These are phyloP conservation scores for Cistogaster globosa DNA, from an alignment of 2,888 invertebrate genomes.

Conservation along the genomic window DNA sequence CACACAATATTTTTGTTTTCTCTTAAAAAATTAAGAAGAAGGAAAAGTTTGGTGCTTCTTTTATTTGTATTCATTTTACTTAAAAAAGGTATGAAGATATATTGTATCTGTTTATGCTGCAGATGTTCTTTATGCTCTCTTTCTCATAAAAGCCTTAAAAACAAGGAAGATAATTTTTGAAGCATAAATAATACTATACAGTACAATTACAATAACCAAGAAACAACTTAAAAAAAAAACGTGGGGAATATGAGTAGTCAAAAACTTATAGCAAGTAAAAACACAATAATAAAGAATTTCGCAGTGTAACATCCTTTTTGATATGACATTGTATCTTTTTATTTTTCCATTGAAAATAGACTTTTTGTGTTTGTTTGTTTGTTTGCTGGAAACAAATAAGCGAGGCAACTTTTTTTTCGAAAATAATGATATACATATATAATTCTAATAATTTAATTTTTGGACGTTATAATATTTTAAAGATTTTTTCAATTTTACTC, in stretches of 20 bases:
- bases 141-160: conserved; percentile 1
- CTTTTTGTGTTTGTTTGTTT: not conserved
- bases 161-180: conserved; percentile 34
- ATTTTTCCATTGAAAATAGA: not conserved
- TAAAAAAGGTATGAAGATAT: conserved; percentile 11
- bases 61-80: conserved; percentile 1
- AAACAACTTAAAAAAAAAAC: not conserved
- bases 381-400: not conserved
- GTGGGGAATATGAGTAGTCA: not conserved
- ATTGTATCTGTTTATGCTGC: not conserved
- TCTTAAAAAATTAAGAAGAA: not conserved
- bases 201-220: conserved; percentile 9
- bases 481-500: too few species aligned
- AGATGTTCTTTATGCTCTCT: not conserved
- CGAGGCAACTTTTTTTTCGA: too few species aligned
- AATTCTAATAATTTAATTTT: too few species aligned
- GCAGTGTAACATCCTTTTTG: not conserved
- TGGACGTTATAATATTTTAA: too few species aligned
- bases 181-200: conserved; percentile 1
- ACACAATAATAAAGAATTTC: not conserved
- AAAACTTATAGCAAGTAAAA: not conserved
- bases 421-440: too few species aligned
- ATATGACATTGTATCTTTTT: not conserved
- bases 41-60: not conserved
- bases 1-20: conserved; percentile 53